Percentiles rank a stretch among this genome's conserved stretches.
These are phyloP conservation scores for Grantiella picta DNA, from an alignment of 2,113 vertebrate species.

Conservation along the genomic window DNA sequence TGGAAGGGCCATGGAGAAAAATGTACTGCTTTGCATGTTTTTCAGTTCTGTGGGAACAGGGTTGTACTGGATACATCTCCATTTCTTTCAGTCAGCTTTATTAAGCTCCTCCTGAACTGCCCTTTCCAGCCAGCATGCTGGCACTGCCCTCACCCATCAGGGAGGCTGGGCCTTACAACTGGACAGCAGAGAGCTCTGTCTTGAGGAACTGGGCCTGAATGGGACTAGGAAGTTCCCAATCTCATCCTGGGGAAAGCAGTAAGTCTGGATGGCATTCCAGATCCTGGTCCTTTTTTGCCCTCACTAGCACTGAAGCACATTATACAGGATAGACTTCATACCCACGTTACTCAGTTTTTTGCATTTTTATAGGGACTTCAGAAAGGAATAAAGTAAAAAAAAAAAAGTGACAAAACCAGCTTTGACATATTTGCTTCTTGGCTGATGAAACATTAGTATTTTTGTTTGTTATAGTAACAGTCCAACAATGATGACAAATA, in stretches of 20 bases:
- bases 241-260: background rate
- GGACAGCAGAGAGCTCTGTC: background rate
- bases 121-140: background rate
- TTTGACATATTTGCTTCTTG: background rate
- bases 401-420: background rate
- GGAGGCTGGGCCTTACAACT: background rate
- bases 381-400: background rate
- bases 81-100: background rate
- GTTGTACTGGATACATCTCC: background rate
- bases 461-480: background rate
- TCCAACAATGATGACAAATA: background rate
- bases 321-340: background rate
- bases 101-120: background rate
- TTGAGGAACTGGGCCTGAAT: background rate
- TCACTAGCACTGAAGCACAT: background rate
- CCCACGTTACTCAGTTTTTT: background rate
- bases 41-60: background rate
- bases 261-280: background rate
- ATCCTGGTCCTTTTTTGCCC: background rate
- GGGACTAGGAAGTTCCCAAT: background rate
- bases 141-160: background rate
- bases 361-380: background rate
- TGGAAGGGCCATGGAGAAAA: background rate
- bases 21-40: background rate
- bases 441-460: background rate